Percentiles rank a stretch among this genome's conserved stretches.
Conservation (phyloP, 2,797 vertebrate genomes). For the Microctenopoma steveboyesi region DNA sequence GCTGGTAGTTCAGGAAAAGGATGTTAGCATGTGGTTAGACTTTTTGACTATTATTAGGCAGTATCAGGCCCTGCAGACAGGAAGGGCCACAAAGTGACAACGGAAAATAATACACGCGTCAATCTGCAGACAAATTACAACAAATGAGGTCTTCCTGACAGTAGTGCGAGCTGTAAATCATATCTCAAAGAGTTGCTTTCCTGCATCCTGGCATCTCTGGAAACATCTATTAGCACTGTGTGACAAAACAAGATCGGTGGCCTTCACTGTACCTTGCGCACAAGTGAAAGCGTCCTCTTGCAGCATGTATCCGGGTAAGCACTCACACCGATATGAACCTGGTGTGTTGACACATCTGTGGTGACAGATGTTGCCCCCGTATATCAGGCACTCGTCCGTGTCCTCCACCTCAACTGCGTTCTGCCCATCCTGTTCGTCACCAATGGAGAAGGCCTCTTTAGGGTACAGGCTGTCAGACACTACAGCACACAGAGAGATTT, state of each 20-base stretch:
- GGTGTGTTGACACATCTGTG: constrained; percentile 87
- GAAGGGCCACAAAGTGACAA: constrained; percentile 68
- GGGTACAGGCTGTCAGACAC: constrained; percentile 85
- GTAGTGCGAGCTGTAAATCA: constrained; percentile 44
- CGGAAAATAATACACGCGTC: constrained; percentile 64
- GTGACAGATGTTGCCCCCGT: constrained; percentile 85
- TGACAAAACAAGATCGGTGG: constrained; percentile 22
- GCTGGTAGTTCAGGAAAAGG: constrained; percentile 72
- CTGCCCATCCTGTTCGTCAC: constrained; percentile 80
- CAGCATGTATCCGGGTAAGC: constrained; percentile 86
- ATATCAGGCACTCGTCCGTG: constrained; percentile 88
- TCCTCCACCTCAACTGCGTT: constrained; percentile 88
- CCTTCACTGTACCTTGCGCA: constrained; percentile 78
- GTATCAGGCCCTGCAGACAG: constrained; percentile 68
- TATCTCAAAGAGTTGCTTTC: constrained; percentile 33
- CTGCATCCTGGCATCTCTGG: constrained; percentile 12
- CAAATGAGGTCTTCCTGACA: constrained; percentile 59
- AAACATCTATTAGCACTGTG: constrained; percentile 30
- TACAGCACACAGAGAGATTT: constrained; percentile 51
- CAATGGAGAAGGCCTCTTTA: constrained; percentile 88
- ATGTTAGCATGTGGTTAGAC: constrained; percentile 67
- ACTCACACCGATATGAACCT: constrained; percentile 89
- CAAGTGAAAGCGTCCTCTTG: constrained; percentile 86
- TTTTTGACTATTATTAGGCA: constrained; percentile 64
- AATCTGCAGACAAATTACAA: constrained; percentile 57